Percentiles rank a stretch among this genome's conserved stretches.
phyloP scores from a whole-genome alignment of 2,113 vertebrate genomes.

The Neotragus moschatus region DNA sequence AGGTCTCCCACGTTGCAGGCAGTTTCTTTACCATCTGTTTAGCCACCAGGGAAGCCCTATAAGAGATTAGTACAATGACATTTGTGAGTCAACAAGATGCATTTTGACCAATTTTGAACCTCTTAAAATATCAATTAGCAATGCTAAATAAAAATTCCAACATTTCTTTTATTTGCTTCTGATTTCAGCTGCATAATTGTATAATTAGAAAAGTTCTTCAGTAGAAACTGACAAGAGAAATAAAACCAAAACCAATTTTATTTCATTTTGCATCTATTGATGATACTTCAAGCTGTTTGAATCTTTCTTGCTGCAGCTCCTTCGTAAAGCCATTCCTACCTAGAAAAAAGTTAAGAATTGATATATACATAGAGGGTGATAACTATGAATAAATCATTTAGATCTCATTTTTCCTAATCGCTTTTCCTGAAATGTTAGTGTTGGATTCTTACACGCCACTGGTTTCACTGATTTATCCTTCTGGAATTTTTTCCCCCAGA shows the following conservation, averaged over 20 bases:
- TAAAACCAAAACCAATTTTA: constrained; percentile 53
- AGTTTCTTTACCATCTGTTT: background rate
- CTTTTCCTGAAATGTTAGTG: background rate
- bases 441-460: background rate
- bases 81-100: background rate
- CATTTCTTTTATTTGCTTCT: constrained; percentile 47
- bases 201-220: constrained; percentile 67
- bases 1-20: background rate
- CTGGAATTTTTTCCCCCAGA: background rate
- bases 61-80: background rate
- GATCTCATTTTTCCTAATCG: background rate
- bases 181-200: constrained; percentile 47
- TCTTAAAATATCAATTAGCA: constrained; percentile 25
- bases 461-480: background rate
- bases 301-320: background rate
- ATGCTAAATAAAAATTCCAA: background rate
- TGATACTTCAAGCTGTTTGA: background rate
- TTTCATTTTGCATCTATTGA: constrained; percentile 49
- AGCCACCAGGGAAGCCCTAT: background rate
- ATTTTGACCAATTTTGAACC: background rate
- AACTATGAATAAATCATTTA: constrained; percentile 1
- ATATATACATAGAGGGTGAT: background rate
- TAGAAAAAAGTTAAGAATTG: background rate
- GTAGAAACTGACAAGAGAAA: constrained; percentile 55
- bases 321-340: background rate